Evolutionary conservation across 2,113 vertebrate species (phyloP).

Genomic region (Prinia subflava): DNA sequence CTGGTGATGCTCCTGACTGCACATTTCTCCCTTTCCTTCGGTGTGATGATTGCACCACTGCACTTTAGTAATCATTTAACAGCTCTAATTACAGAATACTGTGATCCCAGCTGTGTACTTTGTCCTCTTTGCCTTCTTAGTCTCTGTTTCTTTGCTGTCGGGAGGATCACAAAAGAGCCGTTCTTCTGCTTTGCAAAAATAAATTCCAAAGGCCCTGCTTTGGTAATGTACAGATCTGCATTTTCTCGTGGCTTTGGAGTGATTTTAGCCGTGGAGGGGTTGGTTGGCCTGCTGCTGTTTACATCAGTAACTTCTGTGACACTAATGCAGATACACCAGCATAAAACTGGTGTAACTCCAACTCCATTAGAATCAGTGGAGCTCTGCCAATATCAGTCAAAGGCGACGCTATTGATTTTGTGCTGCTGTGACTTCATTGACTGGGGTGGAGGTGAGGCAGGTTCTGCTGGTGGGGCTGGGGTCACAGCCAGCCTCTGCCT

Average conservation of each 20-base stretch:
- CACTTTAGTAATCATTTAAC: conserved; percentile 64
- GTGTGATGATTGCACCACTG: conserved; percentile 37
- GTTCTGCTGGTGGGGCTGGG: not conserved
- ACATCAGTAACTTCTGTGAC: conserved; percentile 11
- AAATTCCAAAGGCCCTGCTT: not conserved
- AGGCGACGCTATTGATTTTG: not conserved
- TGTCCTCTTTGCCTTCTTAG: conserved; percentile 56
- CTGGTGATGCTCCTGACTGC: not conserved
- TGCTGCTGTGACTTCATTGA: conserved; percentile 20
- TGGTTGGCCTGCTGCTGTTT: not conserved
- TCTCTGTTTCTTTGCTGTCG: not conserved
- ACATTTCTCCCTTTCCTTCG: not conserved
- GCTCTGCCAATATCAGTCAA: not conserved
- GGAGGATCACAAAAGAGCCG: not conserved
- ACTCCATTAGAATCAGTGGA: not conserved
- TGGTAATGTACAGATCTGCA: conserved; percentile 45
- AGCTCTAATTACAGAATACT: conserved; percentile 61
- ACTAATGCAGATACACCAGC: conserved; percentile 6
- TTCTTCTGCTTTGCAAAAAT: not conserved
- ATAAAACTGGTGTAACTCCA: conserved; percentile 37
- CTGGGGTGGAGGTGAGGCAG: not conserved
- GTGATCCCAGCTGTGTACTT: conserved; percentile 67
- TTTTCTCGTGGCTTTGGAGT: not conserved
- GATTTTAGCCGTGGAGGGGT: not conserved
- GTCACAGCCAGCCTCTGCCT: not conserved